Percentiles rank a stretch among this genome's conserved stretches.
Evolutionary conservation across 2,888 invertebrate genomes (phyloP).

Genomic region (Meiosimyza platycephala): DNA sequence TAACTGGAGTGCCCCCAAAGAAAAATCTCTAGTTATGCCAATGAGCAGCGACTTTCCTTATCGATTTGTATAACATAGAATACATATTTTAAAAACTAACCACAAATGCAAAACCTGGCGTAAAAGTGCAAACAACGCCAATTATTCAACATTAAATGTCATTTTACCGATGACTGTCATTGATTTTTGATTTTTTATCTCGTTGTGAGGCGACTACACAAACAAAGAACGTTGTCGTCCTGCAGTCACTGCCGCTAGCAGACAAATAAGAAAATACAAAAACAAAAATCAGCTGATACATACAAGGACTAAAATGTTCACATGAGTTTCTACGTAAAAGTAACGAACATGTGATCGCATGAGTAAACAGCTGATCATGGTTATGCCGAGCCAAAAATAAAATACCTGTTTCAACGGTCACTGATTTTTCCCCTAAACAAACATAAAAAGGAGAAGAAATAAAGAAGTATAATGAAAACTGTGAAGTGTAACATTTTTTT

Average conservation of each 20-base stretch:
- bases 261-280: slow-evolving; percentile 16
- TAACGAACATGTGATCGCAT: slow-evolving; percentile 24
- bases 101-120: no score
- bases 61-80: neutral
- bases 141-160: neutral
- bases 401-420: slow-evolving; percentile 22
- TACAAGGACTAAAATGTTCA: neutral
- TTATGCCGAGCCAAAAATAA: slow-evolving; percentile 2
- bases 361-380: slow-evolving; percentile 27
- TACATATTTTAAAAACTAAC: neutral
- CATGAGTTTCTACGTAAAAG: neutral
- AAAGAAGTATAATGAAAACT: neutral
- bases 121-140: no score
- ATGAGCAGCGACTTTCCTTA: no score
- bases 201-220: slow-evolving; percentile 7
- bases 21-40: no score
- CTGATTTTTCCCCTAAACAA: slow-evolving; percentile 9
- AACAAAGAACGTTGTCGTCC: slow-evolving; percentile 4
- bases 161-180: slow-evolving; percentile 3
- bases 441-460: neutral
- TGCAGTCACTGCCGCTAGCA: neutral
- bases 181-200: slow-evolving; percentile 27
- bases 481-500: slow-evolving; percentile 14
- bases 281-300: slow-evolving; percentile 30
- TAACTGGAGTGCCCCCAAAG: no score